Evolutionary conservation across 30 jellyfish, hydroid and myxozoan genomes (phyloP).

Genomic region (Aurelia aurita): DNA sequence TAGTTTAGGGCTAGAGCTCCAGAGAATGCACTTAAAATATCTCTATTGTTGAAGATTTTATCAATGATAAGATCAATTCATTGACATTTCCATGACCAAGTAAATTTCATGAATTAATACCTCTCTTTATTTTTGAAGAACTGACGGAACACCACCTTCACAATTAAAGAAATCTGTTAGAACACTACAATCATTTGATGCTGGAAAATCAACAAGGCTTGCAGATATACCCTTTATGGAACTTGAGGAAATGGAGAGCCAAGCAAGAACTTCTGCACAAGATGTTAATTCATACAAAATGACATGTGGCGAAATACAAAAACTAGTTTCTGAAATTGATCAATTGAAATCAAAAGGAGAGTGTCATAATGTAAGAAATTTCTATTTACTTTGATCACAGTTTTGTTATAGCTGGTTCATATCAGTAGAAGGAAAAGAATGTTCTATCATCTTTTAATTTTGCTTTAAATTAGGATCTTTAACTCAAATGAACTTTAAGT

Average conservation of each 20-base stretch:
- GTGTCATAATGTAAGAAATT: slow-evolving; percentile 30
- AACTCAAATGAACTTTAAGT: no score
- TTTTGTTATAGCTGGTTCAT: no score
- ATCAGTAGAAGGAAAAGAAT: no score
- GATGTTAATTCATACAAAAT: slow-evolving; percentile 42
- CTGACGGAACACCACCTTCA: slow-evolving; percentile 1
- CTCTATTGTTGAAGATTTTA: no score
- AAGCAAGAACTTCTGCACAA: slow-evolving; percentile 43
- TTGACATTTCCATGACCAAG: no score
- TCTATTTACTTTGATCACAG: no score
- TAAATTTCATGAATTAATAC: no score
- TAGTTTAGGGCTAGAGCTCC: no score
- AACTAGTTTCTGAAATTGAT: slow-evolving; percentile 57
- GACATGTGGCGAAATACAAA: slow-evolving; percentile 68
- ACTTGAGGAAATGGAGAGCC: slow-evolving; percentile 70
- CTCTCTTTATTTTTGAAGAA: neutral
- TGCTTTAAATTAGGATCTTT: no score
- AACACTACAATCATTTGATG: neutral
- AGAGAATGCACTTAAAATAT: no score
- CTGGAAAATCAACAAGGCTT: slow-evolving; percentile 4
- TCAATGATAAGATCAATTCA: no score
- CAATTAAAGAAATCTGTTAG: slow-evolving; percentile 13
- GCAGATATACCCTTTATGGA: slow-evolving; percentile 50
- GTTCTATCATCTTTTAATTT: no score
- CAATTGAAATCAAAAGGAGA: slow-evolving; percentile 52